Conservation (phyloP, 2,797 vertebrate species). For the Pseudocheirus occidentalis region DNA sequence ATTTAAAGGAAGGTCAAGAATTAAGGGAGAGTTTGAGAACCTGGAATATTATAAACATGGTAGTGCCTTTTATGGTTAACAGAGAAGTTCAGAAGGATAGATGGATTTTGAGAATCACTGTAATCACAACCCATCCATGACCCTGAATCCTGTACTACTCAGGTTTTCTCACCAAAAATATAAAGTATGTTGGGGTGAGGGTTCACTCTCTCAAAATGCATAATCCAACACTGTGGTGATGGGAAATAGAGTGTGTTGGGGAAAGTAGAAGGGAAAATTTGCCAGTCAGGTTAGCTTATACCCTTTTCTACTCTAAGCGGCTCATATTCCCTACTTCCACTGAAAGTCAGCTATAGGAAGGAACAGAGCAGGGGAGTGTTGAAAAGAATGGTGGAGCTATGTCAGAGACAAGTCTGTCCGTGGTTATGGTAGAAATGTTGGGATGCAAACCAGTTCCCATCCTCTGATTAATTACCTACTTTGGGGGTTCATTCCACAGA, state of each 20-base stretch:
- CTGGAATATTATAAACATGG: not conserved
- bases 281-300: not conserved
- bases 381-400: not conserved
- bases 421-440: not conserved
- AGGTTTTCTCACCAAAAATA: not conserved
- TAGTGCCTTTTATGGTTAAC: not conserved
- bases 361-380: not conserved
- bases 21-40: not conserved
- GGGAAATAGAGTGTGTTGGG: not conserved
- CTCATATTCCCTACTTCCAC: not conserved
- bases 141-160: not conserved
- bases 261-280: not conserved
- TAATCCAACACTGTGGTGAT: not conserved
- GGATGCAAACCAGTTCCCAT: not conserved
- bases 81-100: not conserved
- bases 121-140: not conserved
- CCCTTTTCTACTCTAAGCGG: not conserved
- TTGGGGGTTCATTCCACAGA: not conserved
- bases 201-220: not conserved
- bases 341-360: not conserved
- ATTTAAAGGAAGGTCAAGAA: not conserved
- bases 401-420: not conserved
- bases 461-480: not conserved
- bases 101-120: not conserved
- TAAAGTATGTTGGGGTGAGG: not conserved